Evolutionary conservation across 37 sponge, comb jelly and placozoan species (phyloP).

Genomic region (Halichondria panicea): DNA sequence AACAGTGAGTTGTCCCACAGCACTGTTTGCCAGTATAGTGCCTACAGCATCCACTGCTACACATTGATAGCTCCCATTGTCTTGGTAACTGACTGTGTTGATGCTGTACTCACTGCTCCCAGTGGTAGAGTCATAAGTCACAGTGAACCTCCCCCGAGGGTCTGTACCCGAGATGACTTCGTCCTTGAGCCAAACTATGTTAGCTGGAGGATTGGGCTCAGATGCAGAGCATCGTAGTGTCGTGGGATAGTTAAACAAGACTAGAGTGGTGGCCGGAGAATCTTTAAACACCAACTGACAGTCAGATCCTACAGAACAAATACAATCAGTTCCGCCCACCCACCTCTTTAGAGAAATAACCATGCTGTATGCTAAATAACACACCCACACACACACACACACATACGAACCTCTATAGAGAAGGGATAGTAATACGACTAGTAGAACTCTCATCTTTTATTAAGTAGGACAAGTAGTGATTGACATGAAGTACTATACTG

Average conservation of each 20-base stretch:
- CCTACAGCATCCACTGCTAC: constrained; percentile 9
- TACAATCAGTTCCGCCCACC: not conserved
- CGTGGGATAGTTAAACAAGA: constrained; percentile 9
- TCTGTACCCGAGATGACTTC: not conserved
- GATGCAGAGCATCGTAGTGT: constrained; percentile 30
- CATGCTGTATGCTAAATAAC: not conserved
- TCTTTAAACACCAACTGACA: constrained; percentile 31
- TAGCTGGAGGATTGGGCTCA: constrained; percentile 9
- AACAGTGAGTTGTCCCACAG: constrained; percentile 34
- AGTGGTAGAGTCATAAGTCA: constrained; percentile 18
- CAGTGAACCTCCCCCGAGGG: not conserved
- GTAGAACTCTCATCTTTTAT: too few species aligned
- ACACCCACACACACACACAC: too few species aligned
- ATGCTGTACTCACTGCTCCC: constrained; percentile 25
- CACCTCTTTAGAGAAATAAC: too few species aligned
- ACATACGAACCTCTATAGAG: not conserved
- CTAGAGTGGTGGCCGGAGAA: constrained; percentile 25
- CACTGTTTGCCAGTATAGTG: constrained; percentile 12
- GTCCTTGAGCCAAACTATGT: constrained; percentile 28
- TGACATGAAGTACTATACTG: too few species aligned
- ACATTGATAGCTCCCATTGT: constrained; percentile 56
- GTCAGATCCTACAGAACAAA: not conserved
- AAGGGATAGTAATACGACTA: too few species aligned
- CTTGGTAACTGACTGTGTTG: constrained; percentile 15
- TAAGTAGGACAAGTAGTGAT: too few species aligned